A percentile compares a stretch with the other conserved stretches of the same genome.
phyloP scores from a whole-genome alignment of 1,140 invertebrate genomes.

The Monomorium pharaonis region DNA sequence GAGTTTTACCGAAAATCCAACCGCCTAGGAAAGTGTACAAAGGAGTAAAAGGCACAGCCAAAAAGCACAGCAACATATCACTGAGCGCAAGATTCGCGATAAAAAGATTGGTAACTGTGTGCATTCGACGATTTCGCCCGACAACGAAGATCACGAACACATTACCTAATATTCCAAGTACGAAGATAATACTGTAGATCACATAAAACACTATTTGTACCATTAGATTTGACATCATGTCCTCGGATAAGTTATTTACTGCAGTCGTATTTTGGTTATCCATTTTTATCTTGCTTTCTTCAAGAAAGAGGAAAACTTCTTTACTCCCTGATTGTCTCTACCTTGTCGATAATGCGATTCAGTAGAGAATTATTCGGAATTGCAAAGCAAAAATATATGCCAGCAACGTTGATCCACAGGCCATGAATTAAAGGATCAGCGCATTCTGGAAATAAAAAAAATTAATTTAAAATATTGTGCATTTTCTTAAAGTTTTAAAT shows the following conservation, averaged over 20 bases:
- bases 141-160: slow-evolving; percentile 97
- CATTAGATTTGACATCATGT: slow-evolving; percentile 88
- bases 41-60: slow-evolving; percentile 98
- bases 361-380: slow-evolving; percentile 3
- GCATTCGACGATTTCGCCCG: slow-evolving; percentile 96
- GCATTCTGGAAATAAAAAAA: too few species aligned
- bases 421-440: not conserved
- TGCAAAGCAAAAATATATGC: not conserved
- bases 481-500: too few species aligned
- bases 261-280: not conserved
- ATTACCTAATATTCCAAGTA: slow-evolving; percentile 96
- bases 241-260: slow-evolving; percentile 63
- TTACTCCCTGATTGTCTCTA: too few species aligned
- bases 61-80: slow-evolving; percentile 96
- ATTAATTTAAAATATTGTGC: too few species aligned
- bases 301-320: too few species aligned
- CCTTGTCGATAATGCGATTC: not conserved
- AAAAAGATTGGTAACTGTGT: slow-evolving; percentile 99
- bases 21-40: slow-evolving; percentile 95
- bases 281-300: not conserved
- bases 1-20: slow-evolving; percentile 95
- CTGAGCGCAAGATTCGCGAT: slow-evolving; percentile 98
- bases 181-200: slow-evolving; percentile 94
- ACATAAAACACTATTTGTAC: slow-evolving; percentile 93
- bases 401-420: not conserved